A percentile compares a stretch with the other conserved stretches of the same genome.
Evolutionary conservation across 2,888 invertebrate genomes (phyloP).

Genomic region (Drosophila ezoana): DNA sequence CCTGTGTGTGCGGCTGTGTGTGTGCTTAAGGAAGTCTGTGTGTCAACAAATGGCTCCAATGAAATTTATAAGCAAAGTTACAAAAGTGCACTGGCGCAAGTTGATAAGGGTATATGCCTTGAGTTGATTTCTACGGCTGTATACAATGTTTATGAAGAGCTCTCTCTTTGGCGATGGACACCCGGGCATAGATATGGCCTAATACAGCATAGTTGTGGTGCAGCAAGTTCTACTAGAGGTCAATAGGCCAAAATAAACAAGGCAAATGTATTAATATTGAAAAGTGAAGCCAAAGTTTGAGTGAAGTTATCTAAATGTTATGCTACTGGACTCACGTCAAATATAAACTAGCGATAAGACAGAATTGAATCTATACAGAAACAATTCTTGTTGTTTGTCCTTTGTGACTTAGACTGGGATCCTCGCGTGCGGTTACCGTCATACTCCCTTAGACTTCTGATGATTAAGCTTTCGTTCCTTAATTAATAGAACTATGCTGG

Average conservation of each 20-base stretch:
- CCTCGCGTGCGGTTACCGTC: too few relatives aligned
- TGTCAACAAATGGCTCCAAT: conserved; percentile 78
- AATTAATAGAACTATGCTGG: too few relatives aligned
- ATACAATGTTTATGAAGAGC: conserved; percentile 7
- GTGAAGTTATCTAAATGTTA: conserved; percentile 70
- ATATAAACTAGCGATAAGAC: conserved; percentile 55
- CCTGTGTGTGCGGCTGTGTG: conserved; percentile 13
- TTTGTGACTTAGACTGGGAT: too few relatives aligned
- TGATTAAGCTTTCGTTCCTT: too few relatives aligned
- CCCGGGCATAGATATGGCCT: conserved; percentile 40
- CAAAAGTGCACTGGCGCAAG: conserved; percentile 64
- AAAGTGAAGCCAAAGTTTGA: conserved; percentile 45
- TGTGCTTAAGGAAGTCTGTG: conserved; percentile 32
- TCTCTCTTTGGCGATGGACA: conserved; percentile 42
- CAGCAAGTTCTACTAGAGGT: conserved; percentile 46
- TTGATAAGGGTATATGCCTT: conserved; percentile 70
- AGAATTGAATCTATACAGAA: too few relatives aligned
- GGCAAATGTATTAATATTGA: conserved; percentile 69
- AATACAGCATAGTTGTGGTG: conserved; percentile 57
- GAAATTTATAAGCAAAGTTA: conserved; percentile 79
- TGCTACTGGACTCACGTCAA: conserved; percentile 52
- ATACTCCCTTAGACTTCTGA: too few relatives aligned
- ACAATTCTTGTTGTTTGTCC: too few relatives aligned
- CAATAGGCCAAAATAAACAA: conserved; percentile 66
- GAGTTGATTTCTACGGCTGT: conserved; percentile 2